phyloP scores from a whole-genome alignment of 2,888 invertebrate species.

The Andricus quercusramuli region DNA sequence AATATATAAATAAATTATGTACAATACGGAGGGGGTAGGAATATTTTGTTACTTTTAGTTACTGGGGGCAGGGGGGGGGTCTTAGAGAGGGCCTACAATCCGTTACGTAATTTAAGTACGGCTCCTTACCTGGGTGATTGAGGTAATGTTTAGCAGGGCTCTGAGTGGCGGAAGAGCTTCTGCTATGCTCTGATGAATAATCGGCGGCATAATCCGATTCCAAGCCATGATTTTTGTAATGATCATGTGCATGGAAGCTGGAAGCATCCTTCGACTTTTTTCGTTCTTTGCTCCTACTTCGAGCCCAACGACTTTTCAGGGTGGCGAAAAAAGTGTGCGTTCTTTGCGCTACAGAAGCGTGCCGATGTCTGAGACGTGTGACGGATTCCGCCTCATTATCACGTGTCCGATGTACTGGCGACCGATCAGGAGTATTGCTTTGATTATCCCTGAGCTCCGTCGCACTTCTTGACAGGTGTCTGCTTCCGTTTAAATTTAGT shows the following conservation, averaged over 20 bases:
- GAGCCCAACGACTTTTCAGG: conserved; percentile 89
- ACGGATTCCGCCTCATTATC: conserved; percentile 52
- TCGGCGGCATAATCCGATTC: conserved; percentile 87
- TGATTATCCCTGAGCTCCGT: conserved; percentile 82
- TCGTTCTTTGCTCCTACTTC: conserved; percentile 87
- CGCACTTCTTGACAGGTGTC: conserved; percentile 90
- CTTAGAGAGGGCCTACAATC: not conserved
- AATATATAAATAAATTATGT: too few species aligned
- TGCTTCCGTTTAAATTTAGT: conserved; percentile 78
- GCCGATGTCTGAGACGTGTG: conserved; percentile 80
- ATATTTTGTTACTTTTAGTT: too few species aligned
- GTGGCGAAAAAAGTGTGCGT: conserved; percentile 92
- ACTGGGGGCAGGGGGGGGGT: too few species aligned
- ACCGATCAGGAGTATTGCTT: conserved; percentile 43
- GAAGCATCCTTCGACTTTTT: conserved; percentile 82
- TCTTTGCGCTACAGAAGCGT: conserved; percentile 87
- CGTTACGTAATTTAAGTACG: too few species aligned
- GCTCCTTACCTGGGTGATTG: conserved; percentile 80
- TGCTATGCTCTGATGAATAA: conserved; percentile 88
- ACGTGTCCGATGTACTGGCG: conserved; percentile 51
- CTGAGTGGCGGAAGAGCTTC: conserved; percentile 86
- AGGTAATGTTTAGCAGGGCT: conserved; percentile 86
- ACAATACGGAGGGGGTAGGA: too few species aligned
- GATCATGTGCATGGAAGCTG: conserved; percentile 73
- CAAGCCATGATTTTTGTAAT: conserved; percentile 57